Percentiles rank a stretch among this genome's conserved stretches.
These are phyloP conservation scores for Protomyctophum bolini DNA, from an alignment of 2,113 vertebrate genomes.

Conservation along the genomic window DNA sequence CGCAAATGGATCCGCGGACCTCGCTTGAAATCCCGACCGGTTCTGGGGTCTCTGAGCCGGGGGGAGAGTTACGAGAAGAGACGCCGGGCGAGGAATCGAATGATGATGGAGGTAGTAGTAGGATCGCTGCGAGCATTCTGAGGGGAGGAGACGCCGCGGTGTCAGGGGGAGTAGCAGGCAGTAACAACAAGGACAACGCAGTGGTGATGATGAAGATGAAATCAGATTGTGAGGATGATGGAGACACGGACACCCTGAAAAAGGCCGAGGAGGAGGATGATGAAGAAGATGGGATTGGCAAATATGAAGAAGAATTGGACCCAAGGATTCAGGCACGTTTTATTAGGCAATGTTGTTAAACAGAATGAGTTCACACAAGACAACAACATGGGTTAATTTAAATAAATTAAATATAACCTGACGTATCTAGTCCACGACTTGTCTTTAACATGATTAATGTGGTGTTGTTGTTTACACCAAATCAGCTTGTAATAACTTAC, in stretches of 20 bases:
- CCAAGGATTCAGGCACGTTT: slow-evolving; percentile 79
- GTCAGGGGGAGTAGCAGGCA: slow-evolving; percentile 36
- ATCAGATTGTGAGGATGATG: slow-evolving; percentile 12
- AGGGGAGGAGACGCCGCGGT: slow-evolving; percentile 26
- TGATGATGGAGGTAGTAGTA: slow-evolving; percentile 39
- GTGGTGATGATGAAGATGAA: slow-evolving; percentile 25
- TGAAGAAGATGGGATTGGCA: slow-evolving; percentile 44
- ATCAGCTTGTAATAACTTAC: not conserved
- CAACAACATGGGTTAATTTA: no score
- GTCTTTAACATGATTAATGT: not conserved
- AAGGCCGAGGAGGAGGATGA: not conserved
- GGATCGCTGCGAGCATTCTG: slow-evolving; percentile 3
- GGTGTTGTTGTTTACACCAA: not conserved
- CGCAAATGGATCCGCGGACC: slow-evolving; percentile 70
- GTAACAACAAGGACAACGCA: slow-evolving; percentile 7
- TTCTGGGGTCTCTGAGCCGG: slow-evolving; percentile 36
- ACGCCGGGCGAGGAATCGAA: slow-evolving; percentile 67
- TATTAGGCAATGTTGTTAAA: no score
- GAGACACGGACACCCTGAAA: not conserved
- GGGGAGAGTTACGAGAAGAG: slow-evolving; percentile 58
- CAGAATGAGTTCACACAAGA: no score
- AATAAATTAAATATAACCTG: no score
- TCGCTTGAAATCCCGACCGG: slow-evolving; percentile 64
- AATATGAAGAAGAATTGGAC: slow-evolving; percentile 78
- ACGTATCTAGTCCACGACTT: not conserved